These are phyloP conservation scores for Caenorhabditis plicata DNA, from an alignment of 2,888 invertebrate genomes.

Conservation along the genomic window DNA sequence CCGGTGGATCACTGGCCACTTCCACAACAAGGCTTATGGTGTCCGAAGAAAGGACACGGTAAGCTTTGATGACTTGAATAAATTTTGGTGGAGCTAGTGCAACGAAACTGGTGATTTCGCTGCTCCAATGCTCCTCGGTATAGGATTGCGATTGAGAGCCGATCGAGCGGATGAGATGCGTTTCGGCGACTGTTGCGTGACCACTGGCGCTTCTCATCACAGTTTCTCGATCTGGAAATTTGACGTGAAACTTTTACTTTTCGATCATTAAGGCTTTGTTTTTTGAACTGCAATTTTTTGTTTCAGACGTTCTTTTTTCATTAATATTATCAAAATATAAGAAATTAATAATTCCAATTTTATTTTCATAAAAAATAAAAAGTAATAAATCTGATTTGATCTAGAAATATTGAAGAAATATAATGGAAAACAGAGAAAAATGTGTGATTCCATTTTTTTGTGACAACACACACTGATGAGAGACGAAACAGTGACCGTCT, in stretches of 20 bases:
- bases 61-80: conserved; percentile 63
- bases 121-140: conserved; percentile 63
- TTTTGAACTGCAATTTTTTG: neutral
- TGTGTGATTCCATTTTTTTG: no score
- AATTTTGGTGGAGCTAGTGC: conserved; percentile 63
- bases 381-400: no score
- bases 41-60: conserved; percentile 58
- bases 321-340: neutral
- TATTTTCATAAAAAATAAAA: no score
- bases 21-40: conserved; percentile 63
- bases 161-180: conserved; percentile 43
- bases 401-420: no score
- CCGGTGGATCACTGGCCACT: conserved; percentile 56
- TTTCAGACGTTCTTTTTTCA: neutral
- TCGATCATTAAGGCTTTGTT: neutral
- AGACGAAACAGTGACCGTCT: no score
- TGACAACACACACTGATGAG: no score
- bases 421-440: no score
- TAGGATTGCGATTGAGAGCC: conserved; percentile 49
- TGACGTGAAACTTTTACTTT: no score
- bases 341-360: neutral
- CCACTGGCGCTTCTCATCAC: conserved; percentile 44
- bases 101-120: conserved; percentile 63
- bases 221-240: conserved; percentile 52
- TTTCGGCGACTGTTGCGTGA: conserved; percentile 48